Conservation (phyloP, 2,888 invertebrate genomes). For the Busseola fusca region DNA sequence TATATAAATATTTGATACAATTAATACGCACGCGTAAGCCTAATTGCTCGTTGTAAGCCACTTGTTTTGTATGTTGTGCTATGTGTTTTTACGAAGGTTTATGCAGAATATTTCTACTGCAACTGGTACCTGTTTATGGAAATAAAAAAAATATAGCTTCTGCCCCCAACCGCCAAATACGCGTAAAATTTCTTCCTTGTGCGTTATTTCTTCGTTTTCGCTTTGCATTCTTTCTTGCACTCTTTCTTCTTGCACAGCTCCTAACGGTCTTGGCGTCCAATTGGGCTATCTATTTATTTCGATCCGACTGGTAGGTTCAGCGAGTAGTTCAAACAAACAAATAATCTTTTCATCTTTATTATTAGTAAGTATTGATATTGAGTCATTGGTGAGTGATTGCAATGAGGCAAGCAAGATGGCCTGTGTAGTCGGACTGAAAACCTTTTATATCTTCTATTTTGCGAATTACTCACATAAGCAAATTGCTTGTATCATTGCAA, state of each 20-base stretch:
- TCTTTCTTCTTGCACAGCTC: neutral
- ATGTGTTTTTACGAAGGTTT: conserved; percentile 17
- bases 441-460: neutral
- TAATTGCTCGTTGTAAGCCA: conserved; percentile 50
- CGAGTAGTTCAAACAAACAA: neutral
- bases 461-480: conserved; percentile 1
- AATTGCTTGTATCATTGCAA: conserved; percentile 8
- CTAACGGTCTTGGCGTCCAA: too few relatives aligned
- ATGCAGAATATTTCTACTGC: neutral
- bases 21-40: conserved; percentile 61
- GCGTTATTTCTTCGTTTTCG: neutral
- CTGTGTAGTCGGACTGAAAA: neutral
- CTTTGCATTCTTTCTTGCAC: neutral
- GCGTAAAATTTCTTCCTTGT: too few relatives aligned
- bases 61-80: conserved; percentile 21
- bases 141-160: neutral
- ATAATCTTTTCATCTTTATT: neutral
- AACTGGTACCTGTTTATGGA: neutral
- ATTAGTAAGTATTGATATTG: neutral
- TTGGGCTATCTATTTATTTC: neutral
- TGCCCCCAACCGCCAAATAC: too few relatives aligned
- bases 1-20: conserved; percentile 71
- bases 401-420: neutral
- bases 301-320: neutral
- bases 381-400: neutral